phyloP scores from a whole-genome alignment of 2,888 invertebrate species.

The Slavum lentiscoides region DNA sequence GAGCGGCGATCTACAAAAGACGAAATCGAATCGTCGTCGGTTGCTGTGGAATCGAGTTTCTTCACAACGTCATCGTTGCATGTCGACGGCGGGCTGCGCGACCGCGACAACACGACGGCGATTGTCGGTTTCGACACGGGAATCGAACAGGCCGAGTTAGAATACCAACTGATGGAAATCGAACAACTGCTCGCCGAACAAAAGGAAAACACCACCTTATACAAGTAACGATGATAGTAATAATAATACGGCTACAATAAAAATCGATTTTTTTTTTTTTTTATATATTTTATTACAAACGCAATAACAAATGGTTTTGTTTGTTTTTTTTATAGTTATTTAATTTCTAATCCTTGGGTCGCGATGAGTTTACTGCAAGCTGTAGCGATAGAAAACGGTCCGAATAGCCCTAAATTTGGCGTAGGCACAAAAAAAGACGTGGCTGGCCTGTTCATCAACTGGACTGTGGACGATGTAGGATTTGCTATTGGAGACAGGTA shows the following conservation, averaged over 20 bases:
- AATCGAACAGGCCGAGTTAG: constrained; percentile 87
- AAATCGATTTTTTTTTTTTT: not conserved
- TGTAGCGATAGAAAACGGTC: constrained; percentile 71
- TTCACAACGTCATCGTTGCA: no score
- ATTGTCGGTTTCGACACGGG: constrained; percentile 85
- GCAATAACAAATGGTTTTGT: no score
- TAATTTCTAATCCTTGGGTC: constrained; percentile 20
- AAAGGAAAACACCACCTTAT: constrained; percentile 56
- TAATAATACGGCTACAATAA: not conserved
- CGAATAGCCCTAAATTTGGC: constrained; percentile 74
- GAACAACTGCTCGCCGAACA: constrained; percentile 58
- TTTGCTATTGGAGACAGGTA: constrained; percentile 74
- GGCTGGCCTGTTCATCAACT: constrained; percentile 74
- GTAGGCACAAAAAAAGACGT: constrained; percentile 70
- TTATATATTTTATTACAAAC: no score
- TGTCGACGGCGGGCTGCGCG: no score
- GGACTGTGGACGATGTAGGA: constrained; percentile 78
- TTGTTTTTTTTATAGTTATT: constrained; percentile 15
- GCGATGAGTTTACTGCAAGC: constrained; percentile 67
- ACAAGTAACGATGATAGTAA: constrained; percentile 55
- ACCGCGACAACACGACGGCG: no score
- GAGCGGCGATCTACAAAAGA: no score
- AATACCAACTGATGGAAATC: constrained; percentile 80
- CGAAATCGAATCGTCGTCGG: no score
- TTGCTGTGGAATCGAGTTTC: no score